These are phyloP conservation scores for Rattus rattus DNA, from an alignment of 2,113 vertebrate genomes.

Conservation along the genomic window DNA sequence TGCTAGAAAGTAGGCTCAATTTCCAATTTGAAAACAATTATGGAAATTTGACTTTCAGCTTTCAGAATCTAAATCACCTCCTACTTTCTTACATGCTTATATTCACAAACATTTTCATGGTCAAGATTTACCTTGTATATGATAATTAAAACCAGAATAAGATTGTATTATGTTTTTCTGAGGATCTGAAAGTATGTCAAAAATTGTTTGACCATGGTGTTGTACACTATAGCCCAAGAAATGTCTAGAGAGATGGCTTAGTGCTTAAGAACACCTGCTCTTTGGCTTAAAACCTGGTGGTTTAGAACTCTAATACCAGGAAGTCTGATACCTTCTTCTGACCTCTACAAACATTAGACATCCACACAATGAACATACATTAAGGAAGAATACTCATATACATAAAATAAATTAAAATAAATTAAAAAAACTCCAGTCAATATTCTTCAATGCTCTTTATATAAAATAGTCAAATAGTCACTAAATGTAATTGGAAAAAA, in stretches of 20 bases:
- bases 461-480: constrained; percentile 18
- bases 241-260: not conserved
- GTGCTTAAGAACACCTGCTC: not conserved
- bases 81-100: not conserved
- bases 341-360: not conserved
- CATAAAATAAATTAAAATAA: not conserved
- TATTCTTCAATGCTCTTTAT: not conserved
- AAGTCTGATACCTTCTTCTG: not conserved
- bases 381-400: not conserved
- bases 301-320: not conserved
- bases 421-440: not conserved
- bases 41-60: not conserved
- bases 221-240: not conserved
- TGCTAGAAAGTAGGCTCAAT: constrained; percentile 10
- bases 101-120: not conserved
- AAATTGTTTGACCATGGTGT: not conserved
- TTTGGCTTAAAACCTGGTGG: not conserved
- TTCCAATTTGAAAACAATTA: not conserved
- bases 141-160: constrained; percentile 3
- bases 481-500: constrained; percentile 53
- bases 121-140: not conserved
- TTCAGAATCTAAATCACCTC: constrained; percentile 38
- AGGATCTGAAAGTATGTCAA: constrained; percentile 25
- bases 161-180: constrained; percentile 11
- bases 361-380: too few relatives aligned